Conservation (phyloP, 2,113 vertebrate genomes). For the Mobula hypostoma region DNA sequence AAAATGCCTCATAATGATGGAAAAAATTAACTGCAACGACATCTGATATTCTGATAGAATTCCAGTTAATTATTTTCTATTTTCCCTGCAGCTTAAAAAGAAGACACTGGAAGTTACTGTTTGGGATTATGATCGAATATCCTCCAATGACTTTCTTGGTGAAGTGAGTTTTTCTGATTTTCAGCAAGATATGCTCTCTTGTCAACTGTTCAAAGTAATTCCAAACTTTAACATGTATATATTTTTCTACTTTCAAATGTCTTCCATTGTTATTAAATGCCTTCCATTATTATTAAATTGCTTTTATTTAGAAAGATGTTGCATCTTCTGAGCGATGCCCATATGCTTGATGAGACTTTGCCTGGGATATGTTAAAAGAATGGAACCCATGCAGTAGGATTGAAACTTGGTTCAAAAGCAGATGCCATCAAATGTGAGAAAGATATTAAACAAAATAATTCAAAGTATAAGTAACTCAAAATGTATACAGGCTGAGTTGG, state of each 20-base stretch:
- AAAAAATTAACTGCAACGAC: background rate
- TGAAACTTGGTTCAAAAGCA: background rate
- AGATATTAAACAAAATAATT: no score
- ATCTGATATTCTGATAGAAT: background rate
- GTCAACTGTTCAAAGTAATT: background rate
- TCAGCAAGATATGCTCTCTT: background rate
- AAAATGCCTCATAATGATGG: background rate
- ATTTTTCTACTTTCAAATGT: background rate
- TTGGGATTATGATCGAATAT: constrained; percentile 97
- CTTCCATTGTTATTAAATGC: background rate
- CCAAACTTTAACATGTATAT: background rate
- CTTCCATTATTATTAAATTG: background rate
- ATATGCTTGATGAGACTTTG: background rate
- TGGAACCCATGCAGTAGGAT: background rate
- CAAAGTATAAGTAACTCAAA: no score
- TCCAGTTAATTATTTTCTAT: constrained; percentile 45
- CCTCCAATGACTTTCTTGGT: constrained; percentile 95
- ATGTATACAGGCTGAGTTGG: no score
- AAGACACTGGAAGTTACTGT: constrained; percentile 97
- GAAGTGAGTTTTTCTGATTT: constrained; percentile 69
- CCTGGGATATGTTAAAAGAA: background rate
- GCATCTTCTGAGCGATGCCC: background rate
- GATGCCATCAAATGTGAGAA: background rate
- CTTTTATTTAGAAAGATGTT: background rate
- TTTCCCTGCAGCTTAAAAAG: constrained; percentile 81